Percentiles rank a stretch among this genome's conserved stretches.
Evolutionary conservation across 2,888 invertebrate genomes (phyloP).

Genomic region (Melolontha melolontha): DNA sequence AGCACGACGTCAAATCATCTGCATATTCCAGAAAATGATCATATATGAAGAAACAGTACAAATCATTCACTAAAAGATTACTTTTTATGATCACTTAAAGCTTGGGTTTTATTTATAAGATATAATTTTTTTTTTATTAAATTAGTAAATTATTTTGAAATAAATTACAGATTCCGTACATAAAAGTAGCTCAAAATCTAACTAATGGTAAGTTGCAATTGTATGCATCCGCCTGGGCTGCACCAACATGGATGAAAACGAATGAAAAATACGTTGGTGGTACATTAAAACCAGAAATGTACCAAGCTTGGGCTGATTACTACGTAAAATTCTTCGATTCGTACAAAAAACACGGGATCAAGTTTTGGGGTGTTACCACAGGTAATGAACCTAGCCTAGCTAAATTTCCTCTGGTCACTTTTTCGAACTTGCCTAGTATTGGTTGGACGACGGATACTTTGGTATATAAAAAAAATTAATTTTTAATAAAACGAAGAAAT

Average conservation of each 20-base stretch:
- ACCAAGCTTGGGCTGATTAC: conserved; percentile 85
- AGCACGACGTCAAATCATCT: no score
- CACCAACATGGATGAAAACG: conserved; percentile 68
- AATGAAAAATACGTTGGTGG: conserved; percentile 60
- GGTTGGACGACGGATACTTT: conserved; percentile 76
- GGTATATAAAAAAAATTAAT: conserved; percentile 24
- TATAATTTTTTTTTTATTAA: not conserved
- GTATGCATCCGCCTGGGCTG: conserved; percentile 69
- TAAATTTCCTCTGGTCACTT: conserved; percentile 61
- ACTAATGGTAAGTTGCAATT: conserved; percentile 50
- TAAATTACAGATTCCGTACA: conserved; percentile 52
- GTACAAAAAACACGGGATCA: conserved; percentile 74
- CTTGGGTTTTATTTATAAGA: not conserved
- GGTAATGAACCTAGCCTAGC: conserved; percentile 87
- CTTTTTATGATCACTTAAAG: no score
- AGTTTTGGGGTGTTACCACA: conserved; percentile 87
- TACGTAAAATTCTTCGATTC: conserved; percentile 82
- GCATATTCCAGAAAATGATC: no score
- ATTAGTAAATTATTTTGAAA: no score
- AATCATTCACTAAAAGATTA: no score
- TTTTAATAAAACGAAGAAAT: not conserved
- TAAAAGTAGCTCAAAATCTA: conserved; percentile 50
- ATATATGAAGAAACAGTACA: no score
- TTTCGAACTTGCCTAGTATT: conserved; percentile 75
- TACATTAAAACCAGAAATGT: conserved; percentile 64